Percentiles rank a stretch among this genome's conserved stretches.
phyloP scores from a whole-genome alignment of 2,888 invertebrate species.

The Drosophila buzzatii region DNA sequence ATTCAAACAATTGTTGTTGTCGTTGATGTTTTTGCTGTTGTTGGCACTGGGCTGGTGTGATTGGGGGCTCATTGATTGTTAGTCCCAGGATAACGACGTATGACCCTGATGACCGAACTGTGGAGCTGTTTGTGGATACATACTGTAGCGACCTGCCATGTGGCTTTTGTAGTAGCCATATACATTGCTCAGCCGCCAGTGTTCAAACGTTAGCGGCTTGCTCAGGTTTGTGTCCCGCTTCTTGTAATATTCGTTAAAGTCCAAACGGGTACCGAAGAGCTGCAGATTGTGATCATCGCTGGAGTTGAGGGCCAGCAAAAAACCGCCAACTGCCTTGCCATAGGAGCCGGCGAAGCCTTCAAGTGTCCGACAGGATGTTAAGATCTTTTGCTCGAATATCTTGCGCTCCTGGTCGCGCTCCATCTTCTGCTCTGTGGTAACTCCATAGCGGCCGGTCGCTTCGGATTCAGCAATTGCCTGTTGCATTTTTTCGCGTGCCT shows the following conservation, averaged over 20 bases:
- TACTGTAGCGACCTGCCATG: slow-evolving; percentile 23
- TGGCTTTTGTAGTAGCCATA: slow-evolving; percentile 20
- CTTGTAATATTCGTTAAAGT: slow-evolving; percentile 98
- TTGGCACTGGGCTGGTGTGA: slow-evolving; percentile 6
- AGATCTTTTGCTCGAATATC: slow-evolving; percentile 82
- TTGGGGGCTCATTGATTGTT: slow-evolving; percentile 1
- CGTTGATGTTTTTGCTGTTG: neutral
- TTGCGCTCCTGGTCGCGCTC: slow-evolving; percentile 84
- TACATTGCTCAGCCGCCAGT: slow-evolving; percentile 87
- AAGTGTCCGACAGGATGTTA: slow-evolving; percentile 73
- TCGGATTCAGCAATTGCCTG: slow-evolving; percentile 73
- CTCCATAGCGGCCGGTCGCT: slow-evolving; percentile 76
- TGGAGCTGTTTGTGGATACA: slow-evolving; percentile 2
- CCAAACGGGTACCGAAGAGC: slow-evolving; percentile 95
- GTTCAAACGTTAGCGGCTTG: slow-evolving; percentile 88
- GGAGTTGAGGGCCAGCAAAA: slow-evolving; percentile 93
- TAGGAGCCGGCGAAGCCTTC: slow-evolving; percentile 82
- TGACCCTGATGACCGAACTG: neutral
- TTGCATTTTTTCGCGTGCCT: slow-evolving; percentile 69
- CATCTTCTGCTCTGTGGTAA: slow-evolving; percentile 81
- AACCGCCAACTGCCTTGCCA: slow-evolving; percentile 93
- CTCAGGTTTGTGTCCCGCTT: slow-evolving; percentile 91
- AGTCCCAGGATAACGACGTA: slow-evolving; percentile 6
- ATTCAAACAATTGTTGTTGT: neutral
- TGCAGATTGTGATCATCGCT: slow-evolving; percentile 95